Conservation (phyloP, 2,888 invertebrate species). For the Lepas anatifera region DNA sequence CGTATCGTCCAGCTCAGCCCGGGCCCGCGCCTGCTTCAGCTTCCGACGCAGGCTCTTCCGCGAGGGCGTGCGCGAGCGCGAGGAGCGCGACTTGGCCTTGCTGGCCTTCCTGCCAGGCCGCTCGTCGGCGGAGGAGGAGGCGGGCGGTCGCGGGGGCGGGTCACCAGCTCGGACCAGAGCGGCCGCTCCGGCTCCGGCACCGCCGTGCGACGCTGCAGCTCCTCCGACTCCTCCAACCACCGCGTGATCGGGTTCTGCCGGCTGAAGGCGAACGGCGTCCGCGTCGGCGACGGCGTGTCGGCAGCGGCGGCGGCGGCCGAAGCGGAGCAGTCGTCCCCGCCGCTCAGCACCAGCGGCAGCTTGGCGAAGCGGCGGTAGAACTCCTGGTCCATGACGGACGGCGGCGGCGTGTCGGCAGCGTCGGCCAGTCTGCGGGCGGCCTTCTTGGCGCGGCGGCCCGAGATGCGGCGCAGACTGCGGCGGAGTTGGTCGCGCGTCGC, state of each 20-base stretch:
- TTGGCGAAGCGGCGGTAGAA: not conserved
- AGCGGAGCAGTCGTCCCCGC: not conserved
- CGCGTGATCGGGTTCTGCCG: slow-evolving; percentile 2
- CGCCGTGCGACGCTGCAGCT: not conserved
- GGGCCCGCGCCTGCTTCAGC: not conserved
- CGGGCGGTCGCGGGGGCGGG: not conserved
- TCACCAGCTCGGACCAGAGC: slow-evolving; percentile 6
- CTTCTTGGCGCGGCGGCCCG: not conserved
- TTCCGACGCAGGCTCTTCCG: not conserved
- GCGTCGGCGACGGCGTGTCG: not conserved
- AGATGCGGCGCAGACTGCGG: slow-evolving; percentile 2
- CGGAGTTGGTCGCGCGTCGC: slow-evolving; percentile 5
- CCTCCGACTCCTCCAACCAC: slow-evolving; percentile 9
- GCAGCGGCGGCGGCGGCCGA: not conserved
- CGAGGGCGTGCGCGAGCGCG: too few relatives aligned
- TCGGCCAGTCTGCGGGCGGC: not conserved
- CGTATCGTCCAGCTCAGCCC: not conserved
- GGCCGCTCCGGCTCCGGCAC: not conserved
- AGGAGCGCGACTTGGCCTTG: too few relatives aligned
- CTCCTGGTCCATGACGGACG: not conserved
- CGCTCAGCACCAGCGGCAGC: not conserved
- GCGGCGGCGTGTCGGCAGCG: not conserved
- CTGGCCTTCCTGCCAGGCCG: too few relatives aligned
- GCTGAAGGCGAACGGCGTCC: slow-evolving; percentile 3
- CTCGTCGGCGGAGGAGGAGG: not conserved